phyloP scores from a whole-genome alignment of 2,888 invertebrate genomes.

The Drosophila kanekoi region DNA sequence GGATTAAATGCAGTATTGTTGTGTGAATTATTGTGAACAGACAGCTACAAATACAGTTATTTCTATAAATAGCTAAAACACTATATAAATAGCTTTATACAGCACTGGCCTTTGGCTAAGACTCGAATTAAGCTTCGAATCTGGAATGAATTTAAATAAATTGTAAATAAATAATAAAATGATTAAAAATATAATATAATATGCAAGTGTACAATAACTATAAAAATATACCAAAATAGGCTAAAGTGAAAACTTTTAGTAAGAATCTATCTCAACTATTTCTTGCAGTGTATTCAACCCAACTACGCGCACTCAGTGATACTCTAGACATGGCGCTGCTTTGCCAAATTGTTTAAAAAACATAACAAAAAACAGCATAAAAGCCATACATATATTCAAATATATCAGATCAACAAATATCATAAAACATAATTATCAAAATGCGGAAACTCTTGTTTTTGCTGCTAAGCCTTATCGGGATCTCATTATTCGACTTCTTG shows the following conservation, averaged over 20 bases:
- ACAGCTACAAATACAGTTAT: background rate
- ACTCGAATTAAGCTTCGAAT: too few species aligned
- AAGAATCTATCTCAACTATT: constrained; percentile 3
- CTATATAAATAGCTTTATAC: background rate
- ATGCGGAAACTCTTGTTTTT: constrained; percentile 34
- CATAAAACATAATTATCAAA: constrained; percentile 13
- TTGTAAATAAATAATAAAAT: too few species aligned
- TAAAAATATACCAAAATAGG: too few species aligned
- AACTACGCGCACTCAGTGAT: constrained; percentile 16
- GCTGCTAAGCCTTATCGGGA: constrained; percentile 35
- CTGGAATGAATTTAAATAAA: too few species aligned
- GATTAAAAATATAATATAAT: too few species aligned
- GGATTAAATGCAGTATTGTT: background rate
- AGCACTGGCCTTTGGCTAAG: too few species aligned
- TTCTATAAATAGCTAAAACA: background rate
- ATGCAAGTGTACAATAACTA: too few species aligned
- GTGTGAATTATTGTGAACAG: background rate
- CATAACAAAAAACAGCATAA: constrained; percentile 1
- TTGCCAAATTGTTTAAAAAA: constrained; percentile 9
- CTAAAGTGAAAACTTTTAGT: too few species aligned
- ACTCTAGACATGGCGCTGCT: constrained; percentile 30
- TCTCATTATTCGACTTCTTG: constrained; percentile 29
- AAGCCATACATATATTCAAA: constrained; percentile 2
- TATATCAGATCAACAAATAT: constrained; percentile 10
- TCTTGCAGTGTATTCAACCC: constrained; percentile 50